A percentile compares a stretch with the other conserved stretches of the same genome.
Evolutionary conservation across 2,113 vertebrate genomes (phyloP).

Genomic region (Acrocephalus kingi): DNA sequence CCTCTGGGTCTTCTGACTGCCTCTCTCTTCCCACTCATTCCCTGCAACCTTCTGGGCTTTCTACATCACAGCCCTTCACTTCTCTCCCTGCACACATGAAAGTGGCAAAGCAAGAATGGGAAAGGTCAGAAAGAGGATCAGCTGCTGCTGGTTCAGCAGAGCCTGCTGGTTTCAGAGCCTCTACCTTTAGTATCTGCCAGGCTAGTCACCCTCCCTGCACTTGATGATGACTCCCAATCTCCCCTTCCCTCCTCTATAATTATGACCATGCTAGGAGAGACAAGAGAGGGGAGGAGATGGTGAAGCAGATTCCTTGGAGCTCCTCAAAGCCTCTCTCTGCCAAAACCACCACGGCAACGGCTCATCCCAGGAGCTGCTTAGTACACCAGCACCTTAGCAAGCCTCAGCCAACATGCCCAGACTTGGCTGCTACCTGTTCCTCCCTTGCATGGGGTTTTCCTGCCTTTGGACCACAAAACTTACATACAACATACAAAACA

Average conservation of each 20-base stretch:
- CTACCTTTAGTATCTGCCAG: constrained; percentile 18
- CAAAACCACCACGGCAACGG: not conserved
- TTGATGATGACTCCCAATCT: not conserved
- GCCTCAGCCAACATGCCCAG: not conserved
- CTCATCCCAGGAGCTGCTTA: not conserved
- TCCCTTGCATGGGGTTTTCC: not conserved
- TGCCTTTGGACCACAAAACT: not conserved
- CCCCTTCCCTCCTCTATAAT: constrained; percentile 34
- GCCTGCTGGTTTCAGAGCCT: not conserved
- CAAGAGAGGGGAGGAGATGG: not conserved
- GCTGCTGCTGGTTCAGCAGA: not conserved
- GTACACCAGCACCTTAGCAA: not conserved
- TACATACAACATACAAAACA: not conserved
- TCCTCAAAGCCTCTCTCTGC: not conserved
- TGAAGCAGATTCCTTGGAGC: not conserved
- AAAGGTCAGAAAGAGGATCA: constrained; percentile 22
- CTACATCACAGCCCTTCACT: not conserved
- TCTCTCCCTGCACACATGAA: not conserved
- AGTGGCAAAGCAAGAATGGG: constrained; percentile 42
- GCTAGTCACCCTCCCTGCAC: not conserved
- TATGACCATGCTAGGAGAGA: not conserved
- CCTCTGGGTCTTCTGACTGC: not conserved
- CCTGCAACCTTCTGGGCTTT: not conserved
- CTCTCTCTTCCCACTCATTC: not conserved
- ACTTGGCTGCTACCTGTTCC: not conserved